Evolutionary conservation across 2,888 invertebrate genomes (phyloP).

Genomic region (Aporophyla lueneburgensis): DNA sequence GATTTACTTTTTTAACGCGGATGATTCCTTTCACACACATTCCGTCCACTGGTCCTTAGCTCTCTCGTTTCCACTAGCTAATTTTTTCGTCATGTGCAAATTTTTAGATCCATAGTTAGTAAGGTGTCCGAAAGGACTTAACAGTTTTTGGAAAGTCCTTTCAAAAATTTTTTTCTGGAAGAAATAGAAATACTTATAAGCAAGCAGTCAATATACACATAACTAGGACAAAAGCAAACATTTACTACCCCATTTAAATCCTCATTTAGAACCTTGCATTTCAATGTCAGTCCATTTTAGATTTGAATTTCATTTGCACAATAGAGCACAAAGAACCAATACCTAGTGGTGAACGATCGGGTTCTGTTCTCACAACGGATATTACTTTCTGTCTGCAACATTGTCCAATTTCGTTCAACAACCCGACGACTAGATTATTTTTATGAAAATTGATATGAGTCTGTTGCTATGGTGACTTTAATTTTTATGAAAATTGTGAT

Average conservation of each 20-base stretch:
- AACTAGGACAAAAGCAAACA: not conserved
- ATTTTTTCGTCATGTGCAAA: too few relatives aligned
- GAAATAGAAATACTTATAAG: too few relatives aligned
- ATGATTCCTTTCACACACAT: not conserved
- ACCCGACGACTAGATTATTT: constrained; percentile 37
- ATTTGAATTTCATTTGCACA: constrained; percentile 36
- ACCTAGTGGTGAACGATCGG: constrained; percentile 27
- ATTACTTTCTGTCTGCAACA: constrained; percentile 53
- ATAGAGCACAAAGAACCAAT: constrained; percentile 41
- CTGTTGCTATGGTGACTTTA: constrained; percentile 2
- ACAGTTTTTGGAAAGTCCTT: not conserved
- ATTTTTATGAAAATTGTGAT: constrained; percentile 26
- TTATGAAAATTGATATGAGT: constrained; percentile 44
- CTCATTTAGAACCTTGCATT: constrained; percentile 3
- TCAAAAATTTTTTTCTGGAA: too few relatives aligned
- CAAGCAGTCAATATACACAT: too few relatives aligned
- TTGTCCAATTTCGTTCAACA: constrained; percentile 47
- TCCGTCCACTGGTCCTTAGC: not conserved
- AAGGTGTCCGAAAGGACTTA: not conserved
- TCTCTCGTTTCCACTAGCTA: not conserved
- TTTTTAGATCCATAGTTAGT: not conserved
- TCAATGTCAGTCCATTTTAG: constrained; percentile 21
- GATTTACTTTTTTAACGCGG: not conserved
- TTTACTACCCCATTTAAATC: not conserved
- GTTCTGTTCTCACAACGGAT: constrained; percentile 45